phyloP scores from a whole-genome alignment of 2,888 invertebrate species.

The Drosophila ezoana region DNA sequence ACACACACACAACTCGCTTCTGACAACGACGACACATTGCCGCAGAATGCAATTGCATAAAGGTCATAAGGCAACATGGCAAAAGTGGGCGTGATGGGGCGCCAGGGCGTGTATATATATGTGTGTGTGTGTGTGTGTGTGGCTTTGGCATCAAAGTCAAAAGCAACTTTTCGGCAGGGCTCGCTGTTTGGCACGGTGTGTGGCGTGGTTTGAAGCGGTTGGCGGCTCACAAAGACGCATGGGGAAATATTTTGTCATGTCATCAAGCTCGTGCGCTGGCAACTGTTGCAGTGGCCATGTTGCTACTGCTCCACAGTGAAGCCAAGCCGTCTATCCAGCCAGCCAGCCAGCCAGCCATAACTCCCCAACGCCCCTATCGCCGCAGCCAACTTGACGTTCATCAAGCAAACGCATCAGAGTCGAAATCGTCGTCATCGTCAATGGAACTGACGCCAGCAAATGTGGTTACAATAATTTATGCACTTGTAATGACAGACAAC shows the following conservation, averaged over 20 bases:
- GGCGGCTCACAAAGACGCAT: slow-evolving; percentile 58
- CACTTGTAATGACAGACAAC: slow-evolving; percentile 82
- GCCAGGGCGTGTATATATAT: neutral
- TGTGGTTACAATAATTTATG: slow-evolving; percentile 81
- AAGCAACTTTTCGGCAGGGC: slow-evolving; percentile 59
- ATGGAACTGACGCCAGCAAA: slow-evolving; percentile 73
- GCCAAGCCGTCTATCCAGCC: slow-evolving; percentile 13
- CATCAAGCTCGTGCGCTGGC: slow-evolving; percentile 66
- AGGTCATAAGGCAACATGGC: slow-evolving; percentile 68
- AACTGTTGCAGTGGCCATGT: slow-evolving; percentile 68
- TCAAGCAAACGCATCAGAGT: slow-evolving; percentile 21
- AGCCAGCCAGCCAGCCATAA: neutral
- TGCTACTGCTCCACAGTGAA: slow-evolving; percentile 42
- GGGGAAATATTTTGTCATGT: slow-evolving; percentile 80
- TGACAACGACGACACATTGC: slow-evolving; percentile 66
- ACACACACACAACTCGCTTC: slow-evolving; percentile 13
- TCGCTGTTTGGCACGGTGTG: neutral
- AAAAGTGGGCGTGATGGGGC: slow-evolving; percentile 33
- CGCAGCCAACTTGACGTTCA: neutral
- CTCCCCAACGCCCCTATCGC: neutral
- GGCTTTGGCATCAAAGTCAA: slow-evolving; percentile 75
- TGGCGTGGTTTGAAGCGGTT: slow-evolving; percentile 13
- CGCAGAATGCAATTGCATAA: slow-evolving; percentile 74
- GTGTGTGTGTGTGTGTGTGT: slow-evolving; percentile 17
- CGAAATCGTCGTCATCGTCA: slow-evolving; percentile 34